A percentile compares a stretch with the other conserved stretches of the same genome.
Evolutionary conservation across 2,888 invertebrate species (phyloP).

Genomic region (Oegoconia quadripuncta): DNA sequence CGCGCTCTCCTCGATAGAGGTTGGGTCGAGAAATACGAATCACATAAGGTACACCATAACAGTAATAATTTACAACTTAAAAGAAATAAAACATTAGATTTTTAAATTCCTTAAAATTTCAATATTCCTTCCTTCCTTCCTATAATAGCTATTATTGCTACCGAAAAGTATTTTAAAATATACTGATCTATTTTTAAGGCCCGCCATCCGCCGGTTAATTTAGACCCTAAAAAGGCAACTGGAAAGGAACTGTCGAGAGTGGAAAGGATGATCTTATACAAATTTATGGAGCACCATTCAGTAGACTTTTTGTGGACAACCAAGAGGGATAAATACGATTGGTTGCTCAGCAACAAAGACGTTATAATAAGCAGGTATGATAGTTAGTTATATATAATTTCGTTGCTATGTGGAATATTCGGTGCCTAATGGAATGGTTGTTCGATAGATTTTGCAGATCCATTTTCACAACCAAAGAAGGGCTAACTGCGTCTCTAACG

Average conservation of each 20-base stretch:
- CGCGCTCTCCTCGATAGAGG: constrained; percentile 84
- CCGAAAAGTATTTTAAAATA: too few species aligned
- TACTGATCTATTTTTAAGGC: constrained; percentile 41
- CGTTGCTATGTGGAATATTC: not conserved
- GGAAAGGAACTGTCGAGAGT: constrained; percentile 80
- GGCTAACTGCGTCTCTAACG: constrained; percentile 86
- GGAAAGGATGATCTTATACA: constrained; percentile 84
- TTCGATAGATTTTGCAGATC: constrained; percentile 90
- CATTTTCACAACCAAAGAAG: constrained; percentile 95
- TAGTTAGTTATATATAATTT: not conserved
- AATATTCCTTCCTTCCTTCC: not conserved
- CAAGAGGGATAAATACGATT: constrained; percentile 89
- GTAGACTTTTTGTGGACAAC: constrained; percentile 96
- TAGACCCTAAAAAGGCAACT: constrained; percentile 63
- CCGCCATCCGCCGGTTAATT: constrained; percentile 54
- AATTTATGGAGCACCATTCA: constrained; percentile 87
- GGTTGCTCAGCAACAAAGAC: constrained; percentile 79
- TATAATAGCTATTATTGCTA: not conserved
- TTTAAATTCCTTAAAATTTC: constrained; percentile 2
- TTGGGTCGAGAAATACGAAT: constrained; percentile 85
- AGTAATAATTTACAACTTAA: not conserved
- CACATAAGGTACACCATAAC: constrained; percentile 50
- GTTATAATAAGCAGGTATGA: constrained; percentile 72
- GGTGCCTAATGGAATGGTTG: not conserved
- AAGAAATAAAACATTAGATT: not conserved